A percentile compares a stretch with the other conserved stretches of the same genome.
Conservation (phyloP, 64 coral and sea anemone species). For the Astreopora myriophthalma region DNA sequence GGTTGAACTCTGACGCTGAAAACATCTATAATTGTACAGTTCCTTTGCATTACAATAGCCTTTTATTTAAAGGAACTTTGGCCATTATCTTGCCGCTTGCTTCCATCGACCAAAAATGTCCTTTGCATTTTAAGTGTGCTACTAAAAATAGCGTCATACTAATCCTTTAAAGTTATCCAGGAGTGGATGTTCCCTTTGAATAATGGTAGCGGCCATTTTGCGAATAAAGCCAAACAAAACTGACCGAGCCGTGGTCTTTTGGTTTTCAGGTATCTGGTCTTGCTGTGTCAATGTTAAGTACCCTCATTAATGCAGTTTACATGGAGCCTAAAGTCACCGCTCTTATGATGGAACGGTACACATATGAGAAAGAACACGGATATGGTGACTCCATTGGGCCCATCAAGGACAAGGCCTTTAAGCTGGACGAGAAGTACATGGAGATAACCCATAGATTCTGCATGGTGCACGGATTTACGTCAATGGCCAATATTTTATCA, state of each 20-base stretch:
- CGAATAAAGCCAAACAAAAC: no score
- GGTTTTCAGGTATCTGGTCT: slow-evolving; percentile 55
- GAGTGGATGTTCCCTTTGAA: no score
- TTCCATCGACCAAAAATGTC: no score
- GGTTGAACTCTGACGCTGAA: no score
- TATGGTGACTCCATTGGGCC: slow-evolving; percentile 79
- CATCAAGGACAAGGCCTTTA: slow-evolving; percentile 62
- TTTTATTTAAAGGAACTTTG: no score
- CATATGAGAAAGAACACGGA: slow-evolving; percentile 75
- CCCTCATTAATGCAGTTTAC: slow-evolving; percentile 68
- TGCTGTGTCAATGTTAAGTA: slow-evolving; percentile 38
- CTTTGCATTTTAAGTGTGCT: no score
- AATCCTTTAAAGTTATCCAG: no score
- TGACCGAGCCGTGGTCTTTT: background rate
- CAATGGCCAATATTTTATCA: slow-evolving; percentile 71
- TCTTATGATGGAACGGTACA: slow-evolving; percentile 70
- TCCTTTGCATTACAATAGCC: no score
- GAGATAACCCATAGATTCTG: slow-evolving; percentile 67
- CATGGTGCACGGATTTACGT: slow-evolving; percentile 73
- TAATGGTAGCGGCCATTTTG: no score
- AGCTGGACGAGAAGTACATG: slow-evolving; percentile 64
- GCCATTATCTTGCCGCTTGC: no score
- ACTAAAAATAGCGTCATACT: no score
- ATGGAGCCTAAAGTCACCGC: slow-evolving; percentile 64
- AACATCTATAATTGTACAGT: no score